phyloP scores from a whole-genome alignment of 2,113 vertebrate genomes.

The Miniopterus natalensis region DNA sequence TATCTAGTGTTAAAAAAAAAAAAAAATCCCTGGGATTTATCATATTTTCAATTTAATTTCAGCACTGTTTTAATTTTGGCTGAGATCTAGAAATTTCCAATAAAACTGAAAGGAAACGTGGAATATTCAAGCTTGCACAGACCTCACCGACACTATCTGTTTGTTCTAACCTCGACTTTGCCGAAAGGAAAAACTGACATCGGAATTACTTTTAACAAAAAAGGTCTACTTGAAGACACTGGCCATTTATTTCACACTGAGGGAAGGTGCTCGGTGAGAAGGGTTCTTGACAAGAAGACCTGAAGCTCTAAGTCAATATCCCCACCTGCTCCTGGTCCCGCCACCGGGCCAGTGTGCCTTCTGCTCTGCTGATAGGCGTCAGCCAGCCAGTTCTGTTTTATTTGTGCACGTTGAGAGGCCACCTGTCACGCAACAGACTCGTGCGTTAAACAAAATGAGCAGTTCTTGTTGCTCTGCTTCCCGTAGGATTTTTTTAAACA shows the following conservation, averaged over 20 bases:
- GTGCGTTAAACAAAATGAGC: slow-evolving; percentile 27
- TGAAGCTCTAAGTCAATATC: slow-evolving; percentile 55
- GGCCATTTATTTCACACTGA: neutral
- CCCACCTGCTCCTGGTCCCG: slow-evolving; percentile 39
- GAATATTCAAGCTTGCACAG: neutral
- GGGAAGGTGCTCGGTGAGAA: slow-evolving; percentile 35
- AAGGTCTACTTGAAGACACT: slow-evolving; percentile 4
- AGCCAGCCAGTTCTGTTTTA: slow-evolving; percentile 39
- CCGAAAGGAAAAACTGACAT: slow-evolving; percentile 17
- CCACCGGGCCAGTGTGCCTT: slow-evolving; percentile 45
- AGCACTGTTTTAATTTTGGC: slow-evolving; percentile 44
- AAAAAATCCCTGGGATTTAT: neutral
- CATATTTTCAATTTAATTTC: neutral
- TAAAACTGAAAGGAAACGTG: slow-evolving; percentile 24
- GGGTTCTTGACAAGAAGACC: slow-evolving; percentile 28
- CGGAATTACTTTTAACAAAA: neutral
- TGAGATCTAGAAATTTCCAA: slow-evolving; percentile 22
- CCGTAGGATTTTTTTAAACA: slow-evolving; percentile 63
- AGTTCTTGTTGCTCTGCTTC: slow-evolving; percentile 56
- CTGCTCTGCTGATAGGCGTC: neutral
- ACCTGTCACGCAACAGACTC: slow-evolving; percentile 62
- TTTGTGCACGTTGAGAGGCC: slow-evolving; percentile 62
- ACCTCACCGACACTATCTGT: neutral
- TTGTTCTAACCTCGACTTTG: neutral
- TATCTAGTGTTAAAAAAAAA: neutral